Conservation (phyloP, 1,140 invertebrate genomes). For the Drosophila cardini region DNA sequence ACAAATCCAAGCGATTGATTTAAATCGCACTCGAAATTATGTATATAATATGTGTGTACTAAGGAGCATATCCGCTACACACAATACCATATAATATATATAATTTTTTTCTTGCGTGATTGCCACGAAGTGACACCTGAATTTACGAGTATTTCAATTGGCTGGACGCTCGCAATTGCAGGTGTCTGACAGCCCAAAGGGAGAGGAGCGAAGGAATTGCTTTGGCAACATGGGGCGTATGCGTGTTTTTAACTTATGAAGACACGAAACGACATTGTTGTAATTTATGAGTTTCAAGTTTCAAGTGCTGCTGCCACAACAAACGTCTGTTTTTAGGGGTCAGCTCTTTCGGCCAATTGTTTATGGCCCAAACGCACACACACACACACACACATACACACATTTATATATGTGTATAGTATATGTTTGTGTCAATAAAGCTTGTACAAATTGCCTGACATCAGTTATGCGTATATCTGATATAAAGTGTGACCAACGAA, state of each 20-base stretch:
- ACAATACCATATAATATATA: neutral
- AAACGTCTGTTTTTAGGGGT: constrained; percentile 70
- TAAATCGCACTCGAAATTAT: constrained; percentile 74
- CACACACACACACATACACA: constrained; percentile 11
- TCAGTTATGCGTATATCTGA: constrained; percentile 70
- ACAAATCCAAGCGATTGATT: constrained; percentile 66
- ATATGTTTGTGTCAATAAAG: constrained; percentile 5
- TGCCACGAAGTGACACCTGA: constrained; percentile 47
- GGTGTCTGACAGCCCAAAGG: constrained; percentile 51
- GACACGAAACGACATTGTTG: constrained; percentile 31
- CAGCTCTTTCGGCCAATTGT: constrained; percentile 67
- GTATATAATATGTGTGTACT: constrained; percentile 14
- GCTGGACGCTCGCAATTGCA: constrained; percentile 37
- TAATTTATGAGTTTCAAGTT: constrained; percentile 69
- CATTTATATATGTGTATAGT: constrained; percentile 2
- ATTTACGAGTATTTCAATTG: constrained; percentile 66
- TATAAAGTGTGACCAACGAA: constrained; percentile 52
- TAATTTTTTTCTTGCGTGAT: constrained; percentile 21
- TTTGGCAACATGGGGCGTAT: constrained; percentile 46
- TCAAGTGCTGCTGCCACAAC: constrained; percentile 39
- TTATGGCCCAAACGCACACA: constrained; percentile 54
- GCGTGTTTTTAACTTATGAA: constrained; percentile 72
- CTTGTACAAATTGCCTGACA: constrained; percentile 59
- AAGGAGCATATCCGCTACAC: no score
- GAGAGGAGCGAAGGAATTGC: neutral